Conservation (phyloP, 2,888 invertebrate species). For the Nymphalis c-album region DNA sequence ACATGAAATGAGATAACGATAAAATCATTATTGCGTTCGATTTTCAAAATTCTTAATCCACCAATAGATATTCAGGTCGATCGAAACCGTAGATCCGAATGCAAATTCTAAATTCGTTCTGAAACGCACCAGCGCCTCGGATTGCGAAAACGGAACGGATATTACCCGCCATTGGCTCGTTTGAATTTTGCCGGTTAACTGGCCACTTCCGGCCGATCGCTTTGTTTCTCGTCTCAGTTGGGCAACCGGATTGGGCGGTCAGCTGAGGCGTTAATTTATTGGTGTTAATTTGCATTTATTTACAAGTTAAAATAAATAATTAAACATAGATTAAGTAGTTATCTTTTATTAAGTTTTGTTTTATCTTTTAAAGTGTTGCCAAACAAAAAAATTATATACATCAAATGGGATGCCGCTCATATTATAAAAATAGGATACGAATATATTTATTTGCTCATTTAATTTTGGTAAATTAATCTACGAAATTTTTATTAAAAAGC, state of each 20-base stretch:
- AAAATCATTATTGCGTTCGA: background rate
- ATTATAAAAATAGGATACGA: too few species aligned
- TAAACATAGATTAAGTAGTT: background rate
- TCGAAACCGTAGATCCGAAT: conserved; percentile 49
- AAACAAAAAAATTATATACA: background rate
- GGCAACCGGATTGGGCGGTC: conserved; percentile 44
- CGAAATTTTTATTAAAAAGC: too few species aligned
- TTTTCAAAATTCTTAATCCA: conserved; percentile 23
- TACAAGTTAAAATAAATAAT: conserved; percentile 24
- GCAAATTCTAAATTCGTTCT: conserved; percentile 55
- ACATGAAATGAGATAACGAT: background rate
- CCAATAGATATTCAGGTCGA: conserved; percentile 32
- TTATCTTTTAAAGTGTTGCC: background rate
- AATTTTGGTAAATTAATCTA: too few species aligned
- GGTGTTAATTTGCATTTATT: conserved; percentile 32
- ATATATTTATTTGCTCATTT: too few species aligned
- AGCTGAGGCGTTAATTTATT: conserved; percentile 38
- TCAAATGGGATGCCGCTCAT: too few species aligned
- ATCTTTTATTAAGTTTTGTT: background rate
- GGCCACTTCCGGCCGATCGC: conserved; percentile 70
- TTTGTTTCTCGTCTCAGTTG: conserved; percentile 62
- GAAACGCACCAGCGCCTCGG: conserved; percentile 71
- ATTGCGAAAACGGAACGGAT: conserved; percentile 81
- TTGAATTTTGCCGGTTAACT: conserved; percentile 80
- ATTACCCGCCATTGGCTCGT: conserved; percentile 77